phyloP scores from a whole-genome alignment of 2,888 invertebrate species.

The Steinernema carpocapsae region DNA sequence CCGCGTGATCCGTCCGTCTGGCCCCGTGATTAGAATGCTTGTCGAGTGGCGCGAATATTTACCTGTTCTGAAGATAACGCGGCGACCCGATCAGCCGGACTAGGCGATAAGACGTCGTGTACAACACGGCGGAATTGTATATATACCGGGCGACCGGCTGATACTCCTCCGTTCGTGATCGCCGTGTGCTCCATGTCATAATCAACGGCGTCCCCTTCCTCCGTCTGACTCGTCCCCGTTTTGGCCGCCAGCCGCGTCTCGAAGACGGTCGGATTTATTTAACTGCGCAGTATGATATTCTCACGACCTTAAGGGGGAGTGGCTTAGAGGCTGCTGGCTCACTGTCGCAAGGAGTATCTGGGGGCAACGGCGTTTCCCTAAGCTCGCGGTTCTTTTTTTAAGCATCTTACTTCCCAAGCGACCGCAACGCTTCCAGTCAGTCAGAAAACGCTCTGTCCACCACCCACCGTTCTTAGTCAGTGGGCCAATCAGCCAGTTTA shows the following conservation, averaged over 20 bases:
- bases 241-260: neutral
- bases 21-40: neutral
- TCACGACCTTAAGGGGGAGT: slow-evolving; percentile 22
- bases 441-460: too few species aligned
- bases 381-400: neutral
- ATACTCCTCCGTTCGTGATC: neutral
- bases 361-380: slow-evolving; percentile 17
- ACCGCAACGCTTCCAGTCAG: neutral
- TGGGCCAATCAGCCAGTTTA: neutral
- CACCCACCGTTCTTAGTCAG: neutral
- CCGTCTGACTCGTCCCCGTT: slow-evolving; percentile 4
- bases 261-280: neutral
- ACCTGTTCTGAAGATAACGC: slow-evolving; percentile 7
- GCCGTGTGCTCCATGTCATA: neutral
- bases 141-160: neutral
- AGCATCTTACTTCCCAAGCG: neutral
- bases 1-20: neutral
- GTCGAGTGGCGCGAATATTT: slow-evolving; percentile 1
- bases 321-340: neutral
- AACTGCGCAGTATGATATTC: neutral
- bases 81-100: neutral
- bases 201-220: neutral
- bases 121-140: neutral
- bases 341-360: neutral
- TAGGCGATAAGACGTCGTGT: slow-evolving; percentile 3